Conservation (phyloP, 2,797 vertebrate species). For the Phoebastria nigripes region DNA sequence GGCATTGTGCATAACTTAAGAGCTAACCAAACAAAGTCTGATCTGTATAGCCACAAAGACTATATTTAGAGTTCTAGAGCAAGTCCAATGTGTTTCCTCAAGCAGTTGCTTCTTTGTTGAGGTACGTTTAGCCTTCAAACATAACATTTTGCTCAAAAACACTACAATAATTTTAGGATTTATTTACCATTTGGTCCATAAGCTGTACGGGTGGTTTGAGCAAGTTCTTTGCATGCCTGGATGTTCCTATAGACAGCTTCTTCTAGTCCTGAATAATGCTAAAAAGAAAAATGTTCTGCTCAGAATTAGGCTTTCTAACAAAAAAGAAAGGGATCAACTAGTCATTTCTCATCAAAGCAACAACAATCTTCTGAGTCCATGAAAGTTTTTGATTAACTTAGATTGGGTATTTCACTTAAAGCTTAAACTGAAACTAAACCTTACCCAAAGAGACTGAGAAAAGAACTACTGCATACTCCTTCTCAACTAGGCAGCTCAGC, state of each 20-base stretch:
- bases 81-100: not conserved
- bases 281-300: not conserved
- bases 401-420: not conserved
- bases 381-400: not conserved
- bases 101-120: not conserved
- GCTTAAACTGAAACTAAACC: not conserved
- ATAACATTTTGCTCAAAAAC: not conserved
- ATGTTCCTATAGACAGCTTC: constrained; percentile 97
- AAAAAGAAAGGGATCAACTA: not conserved
- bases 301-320: not conserved
- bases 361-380: not conserved
- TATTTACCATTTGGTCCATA: constrained; percentile 93
- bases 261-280: constrained; percentile 97
- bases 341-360: not conserved
- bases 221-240: constrained; percentile 94
- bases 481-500: not conserved
- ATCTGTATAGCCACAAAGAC: not conserved
- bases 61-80: not conserved
- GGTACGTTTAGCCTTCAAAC: not conserved
- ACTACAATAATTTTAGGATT: not conserved
- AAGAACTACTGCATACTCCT: not conserved
- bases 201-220: constrained; percentile 94
- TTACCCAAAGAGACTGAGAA: not conserved
- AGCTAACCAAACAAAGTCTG: not conserved
- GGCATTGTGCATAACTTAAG: not conserved